Base-by-base conservation (phyloP, 2,113 vertebrate species). In the Climacteris rufus region DNA sequence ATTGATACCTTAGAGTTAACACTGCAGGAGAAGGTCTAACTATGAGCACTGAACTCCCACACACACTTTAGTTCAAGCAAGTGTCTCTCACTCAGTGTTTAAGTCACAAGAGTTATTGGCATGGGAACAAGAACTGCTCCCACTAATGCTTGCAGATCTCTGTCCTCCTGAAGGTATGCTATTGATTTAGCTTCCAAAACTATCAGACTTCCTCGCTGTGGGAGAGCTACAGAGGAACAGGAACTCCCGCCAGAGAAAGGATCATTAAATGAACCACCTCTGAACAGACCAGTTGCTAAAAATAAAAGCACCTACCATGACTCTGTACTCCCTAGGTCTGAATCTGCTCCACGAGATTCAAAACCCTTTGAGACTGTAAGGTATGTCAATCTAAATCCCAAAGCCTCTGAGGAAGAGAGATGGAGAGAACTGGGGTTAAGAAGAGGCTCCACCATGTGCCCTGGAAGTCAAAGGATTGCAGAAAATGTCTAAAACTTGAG, bases 1-100 rank as follows among this genome's bases (percentile, higher is more conserved):
- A 96, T 90, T 86, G 79, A 94, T 92, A 90, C 72, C 85, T 94
- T 78, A 21, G 37, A 86, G 85, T 54, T 87, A 89, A 44, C 49
- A 13, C 54, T 45, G 14, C 31, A 53, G 92, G 60, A 83, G 28
- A 87, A 75, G 79, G 76, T 92, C 79, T 68, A 56, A 56, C 79
- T 52, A 5, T 0, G 3, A 90, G 83, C 56, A 54, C 88, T 78
- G 64, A 74, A 90, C 95, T 95, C 92, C 83, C 94, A 92, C 92
- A 20, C 22, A 30, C 33, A 17, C 74, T 92, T 60, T 3, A 75
- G 64, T 33, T 93, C 40, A 24, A 85, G 66, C 75, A 37, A 89
- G 69, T 19, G 44, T 40, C 87, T 93, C 79, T 96, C 93, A 25
- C 66, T 86, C 88, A 11, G 71, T 2, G 1, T 42, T 63, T 61